phyloP scores from a whole-genome alignment of 2,797 vertebrate species.

The Poecile montanus region DNA sequence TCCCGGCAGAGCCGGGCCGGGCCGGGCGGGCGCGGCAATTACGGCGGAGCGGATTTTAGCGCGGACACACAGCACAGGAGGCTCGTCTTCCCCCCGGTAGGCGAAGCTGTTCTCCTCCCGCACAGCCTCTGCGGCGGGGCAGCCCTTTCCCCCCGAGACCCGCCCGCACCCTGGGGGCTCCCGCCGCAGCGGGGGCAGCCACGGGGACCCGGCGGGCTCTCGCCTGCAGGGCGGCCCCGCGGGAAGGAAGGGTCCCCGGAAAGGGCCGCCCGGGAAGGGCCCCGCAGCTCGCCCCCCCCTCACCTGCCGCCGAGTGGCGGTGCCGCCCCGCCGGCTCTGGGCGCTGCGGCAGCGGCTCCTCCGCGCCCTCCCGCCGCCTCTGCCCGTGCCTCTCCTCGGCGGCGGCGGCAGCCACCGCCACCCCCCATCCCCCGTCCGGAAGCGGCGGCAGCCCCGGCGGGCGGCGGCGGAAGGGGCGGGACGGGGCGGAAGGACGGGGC shows the following conservation, averaged over 20 bases:
- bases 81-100: accelerated
- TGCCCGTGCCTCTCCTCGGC: neutral
- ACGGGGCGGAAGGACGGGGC: neutral
- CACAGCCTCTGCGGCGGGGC: neutral
- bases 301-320: neutral
- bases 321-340: neutral
- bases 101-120: neutral
- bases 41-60: neutral
- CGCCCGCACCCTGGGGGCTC: neutral
- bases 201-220: neutral
- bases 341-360: neutral
- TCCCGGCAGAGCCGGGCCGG: neutral
- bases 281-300: neutral
- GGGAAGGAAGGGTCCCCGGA: neutral
- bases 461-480: conserved; percentile 20
- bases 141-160: neutral
- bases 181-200: neutral
- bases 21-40: neutral
- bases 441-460: neutral
- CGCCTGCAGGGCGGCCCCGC: no score
- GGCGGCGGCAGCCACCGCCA: neutral
- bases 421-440: conserved; percentile 40
- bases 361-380: neutral
- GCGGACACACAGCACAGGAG: neutral
- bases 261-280: no score